Evolutionary conservation across 2,888 invertebrate genomes (phyloP), one percentile per base, ranked within the genome.

Genomic region (Sarcophaga carnaria): DNA sequence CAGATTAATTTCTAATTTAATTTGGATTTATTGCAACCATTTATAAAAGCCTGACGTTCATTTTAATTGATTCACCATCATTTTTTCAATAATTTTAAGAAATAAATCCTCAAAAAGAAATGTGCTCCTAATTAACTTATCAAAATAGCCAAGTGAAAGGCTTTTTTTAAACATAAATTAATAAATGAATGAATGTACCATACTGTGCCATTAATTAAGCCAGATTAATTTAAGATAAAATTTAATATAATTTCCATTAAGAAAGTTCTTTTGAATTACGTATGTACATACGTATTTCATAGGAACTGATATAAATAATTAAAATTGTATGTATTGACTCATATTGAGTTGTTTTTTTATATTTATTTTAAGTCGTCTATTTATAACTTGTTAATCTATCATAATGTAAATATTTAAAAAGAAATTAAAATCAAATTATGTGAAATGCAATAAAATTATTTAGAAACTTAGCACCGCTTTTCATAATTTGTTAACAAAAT

Each of bases 161-260:
- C 80, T 80, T 70, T 75, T 62, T 76, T 49, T 6, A 54, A 54
- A 27, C 2, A 17, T 17, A 22, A 62, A 62, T n/a, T 10, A n/a
- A 1, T 17, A 62, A 62, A 62, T n/a, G 20, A 72, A 86, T 49
- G 71, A 76, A 76, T 87, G 85, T 88, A 83, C 77, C 85, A 85
- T 83, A 85, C 78, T 80, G 87, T 88, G 87, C 87, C 87, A 88
- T 87, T 82, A 72, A 70, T 83, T 85, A 87, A 83, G 87, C 85
- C 85, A 85, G 85, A 60, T 62, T 79, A 83, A 45, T 45, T 82
- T 80, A 79, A 71, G 80, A 70, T 37, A 69, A 67, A 11, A 66
- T 83, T 67, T 45, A 17, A 54, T 14, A 64, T 74, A 45, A 62
- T 69, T n/a, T 27, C 12, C 17, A 67, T 47, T 54, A 71, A 76